These are phyloP conservation scores for Tokudaia tokunoshimensis DNA, from an alignment of 2,797 vertebrate genomes.

Conservation along the genomic window DNA sequence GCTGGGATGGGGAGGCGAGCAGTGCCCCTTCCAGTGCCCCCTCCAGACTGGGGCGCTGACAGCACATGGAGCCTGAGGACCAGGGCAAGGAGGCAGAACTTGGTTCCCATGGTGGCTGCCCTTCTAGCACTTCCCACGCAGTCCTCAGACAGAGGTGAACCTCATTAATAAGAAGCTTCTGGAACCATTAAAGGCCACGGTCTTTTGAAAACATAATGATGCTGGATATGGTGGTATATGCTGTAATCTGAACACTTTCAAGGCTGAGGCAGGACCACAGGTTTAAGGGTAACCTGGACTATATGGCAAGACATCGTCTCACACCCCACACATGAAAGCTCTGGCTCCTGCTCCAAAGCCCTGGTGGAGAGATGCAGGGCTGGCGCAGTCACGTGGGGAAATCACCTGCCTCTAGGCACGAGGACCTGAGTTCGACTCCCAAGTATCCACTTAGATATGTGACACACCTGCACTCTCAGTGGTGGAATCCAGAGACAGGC, in stretches of 20 bases:
- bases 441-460: not conserved
- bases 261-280: not conserved
- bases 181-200: not conserved
- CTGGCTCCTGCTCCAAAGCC: not conserved
- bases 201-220: not conserved
- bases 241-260: not conserved
- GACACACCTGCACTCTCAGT: not conserved
- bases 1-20: constrained; percentile 13
- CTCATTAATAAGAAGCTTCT: not conserved
- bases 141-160: not conserved
- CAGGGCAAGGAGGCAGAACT: not conserved
- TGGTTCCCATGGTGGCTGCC: constrained; percentile 55
- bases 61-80: not conserved
- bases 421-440: not conserved
- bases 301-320: not conserved
- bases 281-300: not conserved
- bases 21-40: not conserved
- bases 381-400: not conserved
- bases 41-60: not conserved
- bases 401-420: not conserved
- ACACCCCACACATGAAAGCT: not conserved
- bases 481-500: not conserved
- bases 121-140: not conserved
- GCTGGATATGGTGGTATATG: not conserved
- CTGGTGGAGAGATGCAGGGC: not conserved